A percentile compares a stretch with the other conserved stretches of the same genome.
Evolutionary conservation across 2,888 invertebrate genomes (phyloP).

Genomic region (Trilocha varians): DNA sequence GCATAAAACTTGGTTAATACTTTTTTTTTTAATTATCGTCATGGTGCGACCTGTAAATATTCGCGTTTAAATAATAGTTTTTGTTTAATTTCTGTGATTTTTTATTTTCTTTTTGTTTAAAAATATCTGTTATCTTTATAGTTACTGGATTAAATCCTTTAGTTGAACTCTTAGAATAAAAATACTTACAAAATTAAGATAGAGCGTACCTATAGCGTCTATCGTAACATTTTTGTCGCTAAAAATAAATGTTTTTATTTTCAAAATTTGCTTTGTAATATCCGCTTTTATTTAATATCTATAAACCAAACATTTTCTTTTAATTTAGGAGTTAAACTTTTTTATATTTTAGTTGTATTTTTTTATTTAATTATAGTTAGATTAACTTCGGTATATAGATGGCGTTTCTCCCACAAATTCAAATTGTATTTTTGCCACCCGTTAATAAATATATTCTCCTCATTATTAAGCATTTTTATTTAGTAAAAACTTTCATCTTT

Average conservation of each 20-base stretch:
- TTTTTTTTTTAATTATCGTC: no score
- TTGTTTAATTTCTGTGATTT: conserved; percentile 53
- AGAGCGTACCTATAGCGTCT: no score
- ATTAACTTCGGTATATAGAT: conserved; percentile 14
- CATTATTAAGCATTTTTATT: conserved; percentile 1
- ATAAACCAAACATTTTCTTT: background rate
- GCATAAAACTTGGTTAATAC: no score
- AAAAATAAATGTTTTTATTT: background rate
- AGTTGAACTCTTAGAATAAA: conserved; percentile 34
- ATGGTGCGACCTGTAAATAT: background rate
- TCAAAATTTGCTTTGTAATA: conserved; percentile 36
- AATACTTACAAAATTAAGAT: no score
- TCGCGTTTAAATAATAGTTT: background rate
- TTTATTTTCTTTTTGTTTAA: conserved; percentile 41
- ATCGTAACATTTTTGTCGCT: no score
- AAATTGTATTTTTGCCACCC: conserved; percentile 49
- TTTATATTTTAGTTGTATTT: conserved; percentile 2
- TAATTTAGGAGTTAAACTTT: background rate
- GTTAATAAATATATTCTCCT: conserved; percentile 35
- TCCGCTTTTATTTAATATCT: conserved; percentile 18
- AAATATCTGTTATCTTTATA: conserved; percentile 36
- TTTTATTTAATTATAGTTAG: conserved; percentile 4
- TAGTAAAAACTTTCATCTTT: background rate
- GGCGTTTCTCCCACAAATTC: conserved; percentile 7
- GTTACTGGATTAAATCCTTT: conserved; percentile 59